Percentiles rank a stretch among this genome's conserved stretches.
Conservation (phyloP, 2,888 invertebrate species). For the Blomia tropicalis region DNA sequence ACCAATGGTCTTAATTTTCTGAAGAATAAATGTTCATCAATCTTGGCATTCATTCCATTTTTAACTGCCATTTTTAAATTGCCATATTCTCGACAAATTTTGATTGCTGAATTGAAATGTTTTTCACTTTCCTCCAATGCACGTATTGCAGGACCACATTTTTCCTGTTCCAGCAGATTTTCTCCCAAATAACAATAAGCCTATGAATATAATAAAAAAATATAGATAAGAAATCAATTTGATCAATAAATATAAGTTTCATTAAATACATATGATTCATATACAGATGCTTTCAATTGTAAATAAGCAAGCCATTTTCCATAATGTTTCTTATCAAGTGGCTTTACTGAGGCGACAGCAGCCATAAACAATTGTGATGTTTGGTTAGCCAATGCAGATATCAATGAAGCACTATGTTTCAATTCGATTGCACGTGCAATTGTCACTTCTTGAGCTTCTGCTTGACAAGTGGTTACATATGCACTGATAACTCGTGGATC, state of each 20-base stretch:
- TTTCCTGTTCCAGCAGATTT: conserved; percentile 44
- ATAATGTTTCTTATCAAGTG: conserved; percentile 40
- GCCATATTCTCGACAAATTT: conserved; percentile 44
- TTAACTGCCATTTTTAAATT: conserved; percentile 41
- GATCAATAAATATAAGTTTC: conserved; percentile 10
- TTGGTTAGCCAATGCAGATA: conserved; percentile 47
- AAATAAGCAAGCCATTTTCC: conserved; percentile 47
- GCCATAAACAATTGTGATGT: conserved; percentile 45
- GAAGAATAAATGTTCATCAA: conserved; percentile 47
- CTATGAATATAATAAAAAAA: conserved; percentile 34
- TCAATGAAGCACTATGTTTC: conserved; percentile 44
- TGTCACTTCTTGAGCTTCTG: conserved; percentile 51
- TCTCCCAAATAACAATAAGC: conserved; percentile 48
- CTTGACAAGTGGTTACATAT: conserved; percentile 47
- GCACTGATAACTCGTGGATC: conserved; percentile 45
- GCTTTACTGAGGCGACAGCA: conserved; percentile 43
- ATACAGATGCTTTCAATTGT: conserved; percentile 45
- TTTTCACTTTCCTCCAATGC: conserved; percentile 44
- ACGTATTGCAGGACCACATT: conserved; percentile 48
- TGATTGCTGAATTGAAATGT: conserved; percentile 38
- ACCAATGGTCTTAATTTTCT: conserved; percentile 43
- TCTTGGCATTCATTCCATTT: conserved; percentile 44
- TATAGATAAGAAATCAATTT: too few species aligned
- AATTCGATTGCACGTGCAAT: conserved; percentile 49
- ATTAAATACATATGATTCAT: conserved; percentile 43